Evolutionary conservation across 2,888 invertebrate genomes (phyloP), one percentile per base, ranked within the genome.

Genomic region (Periphyllus acericola): DNA sequence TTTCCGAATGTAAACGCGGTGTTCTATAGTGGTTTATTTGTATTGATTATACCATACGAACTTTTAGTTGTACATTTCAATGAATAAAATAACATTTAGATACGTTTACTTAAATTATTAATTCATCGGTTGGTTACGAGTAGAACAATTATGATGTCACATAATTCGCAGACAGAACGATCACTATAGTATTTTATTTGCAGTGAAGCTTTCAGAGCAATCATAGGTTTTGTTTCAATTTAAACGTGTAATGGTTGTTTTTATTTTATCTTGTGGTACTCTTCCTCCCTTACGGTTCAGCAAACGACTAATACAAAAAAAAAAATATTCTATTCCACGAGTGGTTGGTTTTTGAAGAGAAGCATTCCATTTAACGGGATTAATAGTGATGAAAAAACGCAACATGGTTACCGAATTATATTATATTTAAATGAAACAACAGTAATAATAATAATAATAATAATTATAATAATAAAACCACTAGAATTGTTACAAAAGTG

Each of bases 321-420:
- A 83, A 66, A n/a, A 66, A 66, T 55, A 74, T 55, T 74, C 34
- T 83, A 83, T 83, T 83, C 25, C 29, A 74, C 19, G 83, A 60
- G n/a, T 55, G 55, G 74, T 17, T 74, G 83, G 82, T 72, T 79
- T 79, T 82, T 74, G 36, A 74, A 83, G 36, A 74, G 83, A 11
- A 60, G 60, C 74, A 60, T 83, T 74, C 74, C 74, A 60, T 75
- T 74, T 74, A 74, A 74, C 40, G 83, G 83, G 83, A 83, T 83
- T 83, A 83, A 83, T 74, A 74, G 34, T 83, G 83, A 83, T 74
- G 74, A 83, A 83, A 74, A 83, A 83, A 74, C 29, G 19, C 19
- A 74, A 74, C 55, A 60, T 74, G 55, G 74, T 74, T 74, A 83
- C 83, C 60, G 36, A 83, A 83, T 83, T 74, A 74, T 60, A 60